Conservation (phyloP, 2,888 invertebrate genomes). For the Acanthococcus lagerstroemiae region DNA sequence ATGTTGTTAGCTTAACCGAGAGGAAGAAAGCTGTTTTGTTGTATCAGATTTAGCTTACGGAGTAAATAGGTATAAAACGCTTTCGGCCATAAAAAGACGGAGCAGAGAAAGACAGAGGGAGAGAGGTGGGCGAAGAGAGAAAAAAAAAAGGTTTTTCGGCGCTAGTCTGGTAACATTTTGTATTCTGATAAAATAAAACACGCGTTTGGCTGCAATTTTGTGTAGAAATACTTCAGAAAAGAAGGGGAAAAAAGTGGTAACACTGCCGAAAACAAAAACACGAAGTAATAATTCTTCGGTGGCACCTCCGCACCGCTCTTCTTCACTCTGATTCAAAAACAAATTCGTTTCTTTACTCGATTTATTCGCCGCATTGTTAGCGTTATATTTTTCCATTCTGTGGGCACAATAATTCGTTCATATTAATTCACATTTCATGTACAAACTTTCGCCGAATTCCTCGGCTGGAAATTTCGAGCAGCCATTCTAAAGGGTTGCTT, state of each 20-base stretch:
- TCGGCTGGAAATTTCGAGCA: no score
- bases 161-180: no score
- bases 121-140: neutral
- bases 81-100: constrained; percentile 2
- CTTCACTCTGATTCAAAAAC: neutral
- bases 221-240: neutral
- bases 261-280: neutral
- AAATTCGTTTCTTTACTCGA: neutral
- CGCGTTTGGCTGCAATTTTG: neutral
- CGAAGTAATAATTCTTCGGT: neutral
- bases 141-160: neutral
- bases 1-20: constrained; percentile 27
- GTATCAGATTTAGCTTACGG: constrained; percentile 14
- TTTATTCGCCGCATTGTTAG: no score
- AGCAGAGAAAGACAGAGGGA: neutral
- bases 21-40: constrained; percentile 27
- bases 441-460: no score
- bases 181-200: neutral
- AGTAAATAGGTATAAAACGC: constrained; percentile 11
- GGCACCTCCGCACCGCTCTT: neutral
- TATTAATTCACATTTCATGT: no score
- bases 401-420: no score
- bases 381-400: no score
- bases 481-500: no score
- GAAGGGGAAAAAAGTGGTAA: neutral